Percentiles rank a stretch among this genome's conserved stretches.
These are phyloP conservation scores for Griposia aprilina DNA, from an alignment of 2,888 invertebrate genomes.

Conservation along the genomic window DNA sequence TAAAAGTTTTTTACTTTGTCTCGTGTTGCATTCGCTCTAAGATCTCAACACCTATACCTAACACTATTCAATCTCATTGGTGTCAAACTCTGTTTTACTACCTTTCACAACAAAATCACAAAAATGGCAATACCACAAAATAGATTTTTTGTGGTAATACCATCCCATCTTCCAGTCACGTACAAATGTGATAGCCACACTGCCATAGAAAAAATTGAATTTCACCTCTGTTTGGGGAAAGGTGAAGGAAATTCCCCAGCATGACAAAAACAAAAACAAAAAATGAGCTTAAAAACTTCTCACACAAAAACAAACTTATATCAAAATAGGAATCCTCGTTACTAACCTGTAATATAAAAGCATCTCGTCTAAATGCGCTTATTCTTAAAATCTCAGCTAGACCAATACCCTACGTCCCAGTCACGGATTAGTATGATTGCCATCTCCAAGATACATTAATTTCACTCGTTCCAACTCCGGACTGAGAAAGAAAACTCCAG, in stretches of 20 bases:
- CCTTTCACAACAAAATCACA: not conserved
- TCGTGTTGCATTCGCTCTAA: not conserved
- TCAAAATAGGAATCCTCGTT: not conserved
- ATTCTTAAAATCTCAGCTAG: constrained; percentile 36
- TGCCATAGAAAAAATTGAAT: not conserved
- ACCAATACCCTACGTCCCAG: constrained; percentile 17
- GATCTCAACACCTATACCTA: not conserved
- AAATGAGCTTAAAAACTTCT: too few species aligned
- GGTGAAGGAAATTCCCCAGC: too few species aligned
- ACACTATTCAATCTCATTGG: too few species aligned
- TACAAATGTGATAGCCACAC: not conserved
- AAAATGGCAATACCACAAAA: not conserved
- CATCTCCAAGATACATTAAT: constrained; percentile 60
- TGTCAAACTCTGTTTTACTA: not conserved
- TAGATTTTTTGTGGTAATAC: not conserved
- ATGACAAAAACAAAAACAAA: too few species aligned
- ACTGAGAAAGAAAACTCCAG: constrained; percentile 60
- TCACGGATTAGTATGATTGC: constrained; percentile 62
- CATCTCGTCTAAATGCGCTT: not conserved
- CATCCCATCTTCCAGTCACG: constrained; percentile 2
- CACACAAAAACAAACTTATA: not conserved
- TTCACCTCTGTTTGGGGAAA: not conserved
- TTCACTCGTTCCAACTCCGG: constrained; percentile 44
- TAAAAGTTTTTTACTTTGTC: not conserved
- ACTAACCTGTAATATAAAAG: not conserved